These are phyloP conservation scores for Agriopis marginaria DNA, from an alignment of 2,888 invertebrate species.

Conservation along the genomic window DNA sequence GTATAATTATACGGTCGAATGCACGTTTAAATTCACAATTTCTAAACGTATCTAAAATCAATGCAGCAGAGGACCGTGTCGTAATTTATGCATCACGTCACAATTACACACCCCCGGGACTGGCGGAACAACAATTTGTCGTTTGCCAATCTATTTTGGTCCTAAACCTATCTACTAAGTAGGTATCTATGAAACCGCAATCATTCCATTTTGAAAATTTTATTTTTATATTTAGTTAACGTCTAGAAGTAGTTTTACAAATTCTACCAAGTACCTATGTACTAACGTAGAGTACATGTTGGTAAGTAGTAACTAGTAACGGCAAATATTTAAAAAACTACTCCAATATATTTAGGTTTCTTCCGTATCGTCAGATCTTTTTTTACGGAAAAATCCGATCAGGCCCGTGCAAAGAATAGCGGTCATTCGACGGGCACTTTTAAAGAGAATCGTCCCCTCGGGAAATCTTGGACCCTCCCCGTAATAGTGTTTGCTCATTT, in stretches of 20 bases:
- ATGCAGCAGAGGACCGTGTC: conserved; percentile 10
- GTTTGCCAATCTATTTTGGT: conserved; percentile 12
- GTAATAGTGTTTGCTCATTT: conserved; percentile 85
- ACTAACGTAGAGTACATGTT: no score
- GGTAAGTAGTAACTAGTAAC: background rate
- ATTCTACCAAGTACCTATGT: no score
- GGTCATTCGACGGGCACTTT: conserved; percentile 79
- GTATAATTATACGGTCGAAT: no score
- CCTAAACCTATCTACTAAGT: background rate
- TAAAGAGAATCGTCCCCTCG: conserved; percentile 77
- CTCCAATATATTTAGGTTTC: conserved; percentile 29
- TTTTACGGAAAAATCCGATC: conserved; percentile 57
- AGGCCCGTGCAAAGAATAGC: conserved; percentile 63
- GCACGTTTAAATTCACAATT: background rate
- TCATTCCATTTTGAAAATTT: no score
- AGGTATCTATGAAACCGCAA: no score
- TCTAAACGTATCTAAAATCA: conserved; percentile 20
- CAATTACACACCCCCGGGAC: conserved; percentile 15
- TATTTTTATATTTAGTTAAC: no score
- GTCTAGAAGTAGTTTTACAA: no score
- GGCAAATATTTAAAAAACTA: conserved; percentile 9
- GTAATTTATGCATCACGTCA: conserved; percentile 16
- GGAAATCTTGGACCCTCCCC: conserved; percentile 80
- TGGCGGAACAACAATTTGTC: conserved; percentile 13
- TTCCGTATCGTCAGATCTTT: conserved; percentile 41